Base-by-base conservation (phyloP, 2,888 invertebrate genomes). In the Tenthredo scrophulariae region DNA sequence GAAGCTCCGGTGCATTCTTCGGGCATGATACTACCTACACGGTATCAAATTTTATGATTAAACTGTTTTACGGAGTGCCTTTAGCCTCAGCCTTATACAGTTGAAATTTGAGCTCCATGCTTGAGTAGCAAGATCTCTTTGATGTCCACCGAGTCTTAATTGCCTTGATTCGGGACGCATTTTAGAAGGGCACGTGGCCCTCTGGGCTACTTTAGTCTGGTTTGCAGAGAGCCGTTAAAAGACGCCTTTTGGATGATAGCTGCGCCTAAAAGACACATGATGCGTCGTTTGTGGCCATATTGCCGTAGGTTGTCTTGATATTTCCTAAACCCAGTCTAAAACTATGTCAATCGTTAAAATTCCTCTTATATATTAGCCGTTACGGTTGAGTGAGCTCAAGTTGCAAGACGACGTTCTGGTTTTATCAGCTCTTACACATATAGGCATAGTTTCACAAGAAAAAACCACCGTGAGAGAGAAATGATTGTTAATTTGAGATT, bases 81-180 rank as follows among this genome's bases (percentile, higher is more conserved):
- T 22, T 3, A 29, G n/a, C 18, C n/a, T 18, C 6, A 62, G n/a
- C 18, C n/a, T 50, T 29, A 80, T 62, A 7, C 77, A 33, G 46
- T 22, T 37, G 37, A 74, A 85, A 85, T 83, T 82, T 54, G 26
- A 82, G 58, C 82, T 18, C 40, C 10, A 50, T 13, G 50, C 26
- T 37, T 6, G 37, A 62, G 37, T 40, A 62, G 37, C 22, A 22
- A 80, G 58, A 58, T 67, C 82, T 80, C 85, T 85, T 84, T 77
- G 87, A 87, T 87, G 87, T 87, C 86, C 86, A 84, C 86, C 83
- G 84, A 67, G 85, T 70, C 85, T 85, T 87, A 87, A 87, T 87
- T 87, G 87, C 87, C 87, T 85, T 86, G 86, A 87, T 87, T 86
- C 84, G 87, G 83, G 85, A 87, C 85, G 86, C 85, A 86, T 86